A percentile compares a stretch with the other conserved stretches of the same genome.
Conservation (phyloP, 92 coral and sea anemone species). For the Palythoa caribaeorum region DNA sequence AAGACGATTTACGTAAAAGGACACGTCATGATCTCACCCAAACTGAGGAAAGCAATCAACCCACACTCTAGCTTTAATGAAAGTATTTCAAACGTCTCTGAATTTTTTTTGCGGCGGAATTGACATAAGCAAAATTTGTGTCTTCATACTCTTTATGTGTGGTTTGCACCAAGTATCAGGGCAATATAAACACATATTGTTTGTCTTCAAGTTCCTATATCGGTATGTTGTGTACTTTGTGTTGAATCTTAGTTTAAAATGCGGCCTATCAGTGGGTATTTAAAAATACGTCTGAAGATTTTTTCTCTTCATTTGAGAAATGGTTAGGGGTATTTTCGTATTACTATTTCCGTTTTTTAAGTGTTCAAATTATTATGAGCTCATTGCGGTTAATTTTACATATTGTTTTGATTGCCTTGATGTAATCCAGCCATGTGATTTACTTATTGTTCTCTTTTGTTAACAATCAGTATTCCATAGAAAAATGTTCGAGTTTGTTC, state of each 20-base stretch:
- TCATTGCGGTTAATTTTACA: conserved; percentile 14
- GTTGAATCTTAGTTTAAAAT: not conserved
- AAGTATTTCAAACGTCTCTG: too few species aligned
- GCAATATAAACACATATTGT: not conserved
- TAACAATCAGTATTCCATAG: not conserved
- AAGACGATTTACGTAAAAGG: too few species aligned
- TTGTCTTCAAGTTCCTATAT: not conserved
- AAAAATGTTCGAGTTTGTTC: not conserved
- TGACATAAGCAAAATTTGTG: too few species aligned
- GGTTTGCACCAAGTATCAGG: too few species aligned
- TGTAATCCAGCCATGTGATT: not conserved
- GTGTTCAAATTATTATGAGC: conserved; percentile 1
- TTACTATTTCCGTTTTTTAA: conserved; percentile 9
- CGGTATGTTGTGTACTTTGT: not conserved
- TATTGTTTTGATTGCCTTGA: not conserved
- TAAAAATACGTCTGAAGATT: not conserved
- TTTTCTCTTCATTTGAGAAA: not conserved
- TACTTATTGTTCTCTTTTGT: not conserved
- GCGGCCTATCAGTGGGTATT: not conserved
- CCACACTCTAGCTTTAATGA: too few species aligned
- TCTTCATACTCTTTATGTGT: too few species aligned
- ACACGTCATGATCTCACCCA: too few species aligned
- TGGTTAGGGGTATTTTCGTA: not conserved
- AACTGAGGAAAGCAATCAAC: too few species aligned
- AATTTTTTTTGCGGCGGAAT: too few species aligned